Evolutionary conservation across 2,888 invertebrate species (phyloP).

Genomic region (Watsonalla binaria): DNA sequence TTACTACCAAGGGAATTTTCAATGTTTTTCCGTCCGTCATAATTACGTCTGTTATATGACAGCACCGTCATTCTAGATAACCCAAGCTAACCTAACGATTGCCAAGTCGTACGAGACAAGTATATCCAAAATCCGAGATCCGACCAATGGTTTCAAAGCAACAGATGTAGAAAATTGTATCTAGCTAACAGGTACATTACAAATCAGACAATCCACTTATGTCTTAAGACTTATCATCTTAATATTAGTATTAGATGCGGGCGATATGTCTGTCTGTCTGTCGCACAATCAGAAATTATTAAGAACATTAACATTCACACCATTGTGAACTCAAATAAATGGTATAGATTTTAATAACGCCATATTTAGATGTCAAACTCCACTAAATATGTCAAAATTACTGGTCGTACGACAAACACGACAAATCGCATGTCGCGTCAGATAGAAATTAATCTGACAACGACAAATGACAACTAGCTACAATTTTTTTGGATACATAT

Average conservation of each 20-base stretch:
- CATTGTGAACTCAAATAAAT: no score
- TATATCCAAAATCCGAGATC: slow-evolving; percentile 41
- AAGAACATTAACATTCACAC: slow-evolving; percentile 36
- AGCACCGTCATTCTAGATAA: no score
- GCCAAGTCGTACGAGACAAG: background rate
- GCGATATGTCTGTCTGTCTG: background rate
- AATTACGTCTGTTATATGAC: no score
- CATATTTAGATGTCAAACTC: no score
- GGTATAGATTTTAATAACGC: no score
- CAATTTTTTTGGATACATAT: slow-evolving; percentile 64
- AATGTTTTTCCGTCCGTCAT: no score
- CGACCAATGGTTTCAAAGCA: slow-evolving; percentile 8
- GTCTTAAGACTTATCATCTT: slow-evolving; percentile 54
- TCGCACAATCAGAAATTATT: slow-evolving; percentile 7
- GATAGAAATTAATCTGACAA: slow-evolving; percentile 49
- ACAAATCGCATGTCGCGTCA: slow-evolving; percentile 26
- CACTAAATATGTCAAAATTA: no score
- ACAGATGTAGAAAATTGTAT: slow-evolving; percentile 59
- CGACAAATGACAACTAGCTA: slow-evolving; percentile 64
- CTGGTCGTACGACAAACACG: slow-evolving; percentile 17
- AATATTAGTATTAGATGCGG: slow-evolving; percentile 42
- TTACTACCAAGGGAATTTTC: no score
- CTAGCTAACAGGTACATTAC: slow-evolving; percentile 76
- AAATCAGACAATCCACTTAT: slow-evolving; percentile 66
- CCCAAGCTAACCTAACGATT: background rate